A percentile compares a stretch with the other conserved stretches of the same genome.
Evolutionary conservation across 2,113 vertebrate species (phyloP).

Genomic region (Istiophorus platypterus): DNA sequence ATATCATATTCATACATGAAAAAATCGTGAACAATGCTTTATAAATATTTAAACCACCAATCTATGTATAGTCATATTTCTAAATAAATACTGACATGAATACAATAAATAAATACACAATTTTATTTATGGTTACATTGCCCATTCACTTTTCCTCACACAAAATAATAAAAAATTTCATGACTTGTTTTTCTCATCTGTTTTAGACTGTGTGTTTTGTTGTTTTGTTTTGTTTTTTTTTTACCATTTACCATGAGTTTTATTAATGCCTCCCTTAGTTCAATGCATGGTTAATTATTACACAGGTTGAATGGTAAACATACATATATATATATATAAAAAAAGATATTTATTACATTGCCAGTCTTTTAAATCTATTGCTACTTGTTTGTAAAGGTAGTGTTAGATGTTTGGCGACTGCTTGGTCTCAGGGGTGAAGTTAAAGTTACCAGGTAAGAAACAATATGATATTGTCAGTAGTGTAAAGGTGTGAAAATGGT

Average conservation of each 20-base stretch:
- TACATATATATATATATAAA: not conserved
- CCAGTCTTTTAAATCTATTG: not conserved
- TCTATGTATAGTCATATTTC: no score
- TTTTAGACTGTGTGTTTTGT: no score
- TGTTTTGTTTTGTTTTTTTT: no score
- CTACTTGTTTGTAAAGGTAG: not conserved
- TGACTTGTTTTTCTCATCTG: not conserved
- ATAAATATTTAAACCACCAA: no score
- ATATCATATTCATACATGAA: no score
- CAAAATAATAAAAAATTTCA: not conserved
- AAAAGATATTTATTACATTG: not conserved
- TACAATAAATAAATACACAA: no score
- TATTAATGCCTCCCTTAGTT: no score
- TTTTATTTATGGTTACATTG: no score
- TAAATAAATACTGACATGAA: no score
- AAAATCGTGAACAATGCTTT: no score
- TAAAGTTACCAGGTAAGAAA: not conserved
- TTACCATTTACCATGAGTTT: no score
- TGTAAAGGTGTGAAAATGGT: constrained; percentile 7
- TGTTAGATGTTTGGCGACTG: constrained; percentile 10
- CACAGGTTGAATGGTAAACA: not conserved
- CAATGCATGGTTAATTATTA: not conserved
- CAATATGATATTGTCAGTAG: not conserved
- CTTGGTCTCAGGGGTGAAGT: not conserved
- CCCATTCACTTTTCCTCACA: not conserved